Conservation (phyloP, 2,113 vertebrate species). For the Cyanoramphus novaezelandiae region DNA sequence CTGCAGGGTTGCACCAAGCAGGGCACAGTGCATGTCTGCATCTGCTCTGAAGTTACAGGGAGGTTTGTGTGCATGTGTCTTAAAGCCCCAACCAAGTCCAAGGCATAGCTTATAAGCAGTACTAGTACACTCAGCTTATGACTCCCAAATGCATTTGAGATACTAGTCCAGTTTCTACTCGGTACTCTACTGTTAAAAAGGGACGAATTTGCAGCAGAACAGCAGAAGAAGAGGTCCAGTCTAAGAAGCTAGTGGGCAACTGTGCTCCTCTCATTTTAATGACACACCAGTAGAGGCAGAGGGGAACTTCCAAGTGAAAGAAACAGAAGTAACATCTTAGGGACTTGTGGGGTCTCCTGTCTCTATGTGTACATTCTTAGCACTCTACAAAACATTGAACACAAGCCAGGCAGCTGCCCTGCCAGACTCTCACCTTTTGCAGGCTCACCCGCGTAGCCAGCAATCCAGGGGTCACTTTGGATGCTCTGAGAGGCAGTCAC, state of each 20-base stretch:
- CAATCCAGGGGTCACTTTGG: fast-evolving
- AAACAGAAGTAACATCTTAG: neutral
- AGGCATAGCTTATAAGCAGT: neutral
- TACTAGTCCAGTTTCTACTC: neutral
- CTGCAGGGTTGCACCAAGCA: neutral
- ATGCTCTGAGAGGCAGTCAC: fast-evolving
- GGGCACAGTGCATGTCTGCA: too few species aligned
- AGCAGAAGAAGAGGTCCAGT: neutral
- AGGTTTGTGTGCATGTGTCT: fast-evolving
- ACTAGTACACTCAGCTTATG: neutral
- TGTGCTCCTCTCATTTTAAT: neutral
- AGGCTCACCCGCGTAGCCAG: fast-evolving
- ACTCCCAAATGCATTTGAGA: neutral
- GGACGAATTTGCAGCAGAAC: neutral
- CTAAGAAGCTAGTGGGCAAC: neutral
- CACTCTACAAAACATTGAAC: neutral
- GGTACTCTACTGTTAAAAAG: neutral
- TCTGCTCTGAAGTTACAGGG: neutral
- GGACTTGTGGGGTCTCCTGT: neutral
- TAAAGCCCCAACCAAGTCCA: neutral
- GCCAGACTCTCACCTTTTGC: neutral
- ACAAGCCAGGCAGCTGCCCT: neutral
- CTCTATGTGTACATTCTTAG: neutral
- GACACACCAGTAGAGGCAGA: fast-evolving
- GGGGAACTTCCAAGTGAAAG: neutral